A percentile compares a stretch with the other conserved stretches of the same genome.
phyloP scores from a whole-genome alignment of 1,140 invertebrate species.

The Aphis craccivora region DNA sequence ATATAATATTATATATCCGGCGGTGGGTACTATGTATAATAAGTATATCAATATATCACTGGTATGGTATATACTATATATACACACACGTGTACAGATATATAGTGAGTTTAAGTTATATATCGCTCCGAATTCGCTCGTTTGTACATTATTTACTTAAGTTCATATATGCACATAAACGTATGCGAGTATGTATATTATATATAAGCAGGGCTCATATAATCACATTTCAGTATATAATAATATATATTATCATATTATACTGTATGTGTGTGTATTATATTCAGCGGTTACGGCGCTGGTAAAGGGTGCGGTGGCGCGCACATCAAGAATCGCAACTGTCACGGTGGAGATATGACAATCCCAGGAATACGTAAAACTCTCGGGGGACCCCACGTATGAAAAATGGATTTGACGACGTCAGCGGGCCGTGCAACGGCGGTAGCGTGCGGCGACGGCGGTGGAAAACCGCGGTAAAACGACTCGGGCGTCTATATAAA shows the following conservation, averaged over 20 bases:
- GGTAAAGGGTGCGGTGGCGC: not conserved
- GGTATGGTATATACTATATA: not conserved
- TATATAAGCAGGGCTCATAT: not conserved
- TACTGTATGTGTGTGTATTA: not conserved
- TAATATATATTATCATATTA: conserved; percentile 11
- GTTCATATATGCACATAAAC: not conserved
- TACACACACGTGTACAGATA: too few relatives aligned
- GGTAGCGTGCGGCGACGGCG: not conserved
- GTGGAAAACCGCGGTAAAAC: conserved; percentile 55
- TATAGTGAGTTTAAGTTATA: too few relatives aligned
- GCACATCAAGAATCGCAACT: conserved; percentile 53
- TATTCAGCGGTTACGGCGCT: not conserved
- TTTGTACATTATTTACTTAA: not conserved
- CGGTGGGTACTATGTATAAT: too few relatives aligned
- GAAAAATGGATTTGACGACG: conserved; percentile 56
- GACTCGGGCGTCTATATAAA: conserved; percentile 58
- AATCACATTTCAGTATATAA: not conserved
- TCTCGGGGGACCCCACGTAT: conserved; percentile 49
- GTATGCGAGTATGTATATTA: not conserved
- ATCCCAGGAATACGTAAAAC: conserved; percentile 53
- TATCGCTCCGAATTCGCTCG: too few relatives aligned
- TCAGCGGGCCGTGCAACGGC: not conserved
- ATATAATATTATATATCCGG: not conserved
- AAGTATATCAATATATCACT: too few relatives aligned
- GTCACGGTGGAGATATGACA: conserved; percentile 56